Evolutionary conservation across 2,888 invertebrate species (phyloP).

Genomic region (Eledone cirrhosa): DNA sequence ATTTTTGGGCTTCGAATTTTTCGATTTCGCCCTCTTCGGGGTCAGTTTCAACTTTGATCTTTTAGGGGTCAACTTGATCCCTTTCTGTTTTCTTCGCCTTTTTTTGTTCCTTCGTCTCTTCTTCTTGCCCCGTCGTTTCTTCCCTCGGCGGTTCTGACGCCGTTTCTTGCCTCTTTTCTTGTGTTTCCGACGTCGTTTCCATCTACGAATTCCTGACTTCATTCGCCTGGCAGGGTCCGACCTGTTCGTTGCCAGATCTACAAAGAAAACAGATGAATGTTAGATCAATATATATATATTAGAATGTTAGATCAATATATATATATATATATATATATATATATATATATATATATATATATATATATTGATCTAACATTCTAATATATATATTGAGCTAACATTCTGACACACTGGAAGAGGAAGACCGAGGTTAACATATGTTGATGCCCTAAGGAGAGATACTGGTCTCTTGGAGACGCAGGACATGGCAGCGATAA

Average conservation of each 20-base stretch:
- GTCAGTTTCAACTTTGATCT: background rate
- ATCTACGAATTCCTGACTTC: conserved; percentile 10
- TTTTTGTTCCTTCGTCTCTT: conserved; percentile 7
- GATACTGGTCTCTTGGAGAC: too few relatives aligned
- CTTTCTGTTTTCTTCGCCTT: conserved; percentile 8
- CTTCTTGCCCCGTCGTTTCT: conserved; percentile 21
- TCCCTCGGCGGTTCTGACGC: background rate
- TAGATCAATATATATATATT: background rate
- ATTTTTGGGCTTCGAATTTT: conserved; percentile 9
- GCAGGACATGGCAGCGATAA: too few relatives aligned
- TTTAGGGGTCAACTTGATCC: background rate
- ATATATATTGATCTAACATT: too few relatives aligned
- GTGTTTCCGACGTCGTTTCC: conserved; percentile 14
- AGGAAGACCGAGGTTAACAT: too few relatives aligned
- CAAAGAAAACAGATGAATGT: background rate
- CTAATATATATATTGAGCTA: too few relatives aligned
- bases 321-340: too few relatives aligned
- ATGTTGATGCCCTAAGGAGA: too few relatives aligned
- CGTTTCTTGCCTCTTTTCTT: conserved; percentile 8
- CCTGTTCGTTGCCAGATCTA: conserved; percentile 22
- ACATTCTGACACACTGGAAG: too few relatives aligned
- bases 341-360: too few relatives aligned
- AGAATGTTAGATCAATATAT: too few relatives aligned
- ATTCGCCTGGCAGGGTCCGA: conserved; percentile 16
- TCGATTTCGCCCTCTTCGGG: background rate